phyloP scores from a whole-genome alignment of 2,113 vertebrate species.

The Gambusia affinis region DNA sequence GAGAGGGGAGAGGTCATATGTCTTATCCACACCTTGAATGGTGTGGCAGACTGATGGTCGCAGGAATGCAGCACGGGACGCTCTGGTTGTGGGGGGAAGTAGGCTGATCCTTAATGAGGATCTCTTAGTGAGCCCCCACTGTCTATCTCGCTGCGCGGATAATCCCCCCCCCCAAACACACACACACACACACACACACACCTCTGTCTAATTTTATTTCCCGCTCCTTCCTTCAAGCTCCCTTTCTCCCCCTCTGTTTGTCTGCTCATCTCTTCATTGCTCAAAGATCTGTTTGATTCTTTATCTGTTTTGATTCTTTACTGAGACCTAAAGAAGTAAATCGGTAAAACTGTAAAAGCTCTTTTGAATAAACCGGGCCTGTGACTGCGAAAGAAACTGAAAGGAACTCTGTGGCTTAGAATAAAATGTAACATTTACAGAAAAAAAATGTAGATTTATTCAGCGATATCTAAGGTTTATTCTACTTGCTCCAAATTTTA shows the following conservation, averaged over 20 bases:
- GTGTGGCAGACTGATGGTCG: conserved; percentile 66
- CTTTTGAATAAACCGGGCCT: conserved; percentile 4
- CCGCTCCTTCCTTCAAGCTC: conserved; percentile 26
- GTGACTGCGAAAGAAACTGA: neutral
- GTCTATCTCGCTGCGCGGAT: conserved; percentile 64
- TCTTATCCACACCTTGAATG: conserved; percentile 81
- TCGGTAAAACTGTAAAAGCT: conserved; percentile 34
- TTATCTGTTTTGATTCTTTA: conserved; percentile 68
- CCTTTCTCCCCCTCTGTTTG: conserved; percentile 24
- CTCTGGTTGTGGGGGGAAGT: conserved; percentile 34
- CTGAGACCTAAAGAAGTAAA: conserved; percentile 18
- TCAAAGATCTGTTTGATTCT: conserved; percentile 62
- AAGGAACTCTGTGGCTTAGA: too few species aligned
- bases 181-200: conserved; percentile 17
- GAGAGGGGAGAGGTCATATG: conserved; percentile 70
- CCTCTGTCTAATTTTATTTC: conserved; percentile 35
- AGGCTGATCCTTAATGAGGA: conserved; percentile 73
- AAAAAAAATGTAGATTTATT: too few species aligned
- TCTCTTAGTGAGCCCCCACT: conserved; percentile 54
- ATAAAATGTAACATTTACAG: too few species aligned
- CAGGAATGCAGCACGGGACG: conserved; percentile 68
- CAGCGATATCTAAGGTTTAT: neutral
- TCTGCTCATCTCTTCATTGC: conserved; percentile 1
- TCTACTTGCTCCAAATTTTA: neutral
- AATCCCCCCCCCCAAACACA: conserved; percentile 3